Evolutionary conservation across 2,113 vertebrate species (phyloP).

Genomic region (Cynoglossus semilaevis): DNA sequence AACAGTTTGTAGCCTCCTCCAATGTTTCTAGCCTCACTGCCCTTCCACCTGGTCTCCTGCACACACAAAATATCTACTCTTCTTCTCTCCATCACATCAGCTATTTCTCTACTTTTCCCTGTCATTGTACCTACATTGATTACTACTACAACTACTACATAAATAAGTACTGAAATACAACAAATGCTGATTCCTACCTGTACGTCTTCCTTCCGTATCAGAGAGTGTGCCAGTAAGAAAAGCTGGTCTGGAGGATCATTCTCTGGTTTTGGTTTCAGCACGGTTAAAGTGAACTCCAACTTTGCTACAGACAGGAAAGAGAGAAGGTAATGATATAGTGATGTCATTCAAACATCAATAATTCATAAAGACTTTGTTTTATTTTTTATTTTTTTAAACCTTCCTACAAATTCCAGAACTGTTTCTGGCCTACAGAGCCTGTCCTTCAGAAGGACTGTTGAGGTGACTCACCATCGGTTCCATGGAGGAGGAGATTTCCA

Average conservation of each 20-base stretch:
- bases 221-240: conserved; percentile 81
- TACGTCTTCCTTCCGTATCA: conserved; percentile 82
- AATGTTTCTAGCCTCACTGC: too few species aligned
- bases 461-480: conserved; percentile 75
- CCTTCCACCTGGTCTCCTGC: too few species aligned
- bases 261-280: conserved; percentile 70
- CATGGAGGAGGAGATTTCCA: conserved; percentile 73
- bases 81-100: too few species aligned
- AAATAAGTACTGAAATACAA: neutral
- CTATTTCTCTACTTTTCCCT: too few species aligned
- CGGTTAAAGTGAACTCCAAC: conserved; percentile 81
- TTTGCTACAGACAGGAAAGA: conserved; percentile 55
- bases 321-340: neutral
- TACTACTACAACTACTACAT: too few species aligned
- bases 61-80: too few species aligned
- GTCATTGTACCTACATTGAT: too few species aligned
- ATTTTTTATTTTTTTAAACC: too few species aligned
- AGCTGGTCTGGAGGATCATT: conserved; percentile 74
- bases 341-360: neutral
- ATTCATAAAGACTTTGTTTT: too few species aligned
- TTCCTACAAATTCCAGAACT: too few species aligned
- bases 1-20: too few species aligned
- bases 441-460: neutral
- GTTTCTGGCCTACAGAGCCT: too few species aligned
- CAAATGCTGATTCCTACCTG: conserved; percentile 75